A percentile compares a stretch with the other conserved stretches of the same genome.
phyloP scores from a whole-genome alignment of 1,140 invertebrate genomes.

The Vollenhovia emeryi region DNA sequence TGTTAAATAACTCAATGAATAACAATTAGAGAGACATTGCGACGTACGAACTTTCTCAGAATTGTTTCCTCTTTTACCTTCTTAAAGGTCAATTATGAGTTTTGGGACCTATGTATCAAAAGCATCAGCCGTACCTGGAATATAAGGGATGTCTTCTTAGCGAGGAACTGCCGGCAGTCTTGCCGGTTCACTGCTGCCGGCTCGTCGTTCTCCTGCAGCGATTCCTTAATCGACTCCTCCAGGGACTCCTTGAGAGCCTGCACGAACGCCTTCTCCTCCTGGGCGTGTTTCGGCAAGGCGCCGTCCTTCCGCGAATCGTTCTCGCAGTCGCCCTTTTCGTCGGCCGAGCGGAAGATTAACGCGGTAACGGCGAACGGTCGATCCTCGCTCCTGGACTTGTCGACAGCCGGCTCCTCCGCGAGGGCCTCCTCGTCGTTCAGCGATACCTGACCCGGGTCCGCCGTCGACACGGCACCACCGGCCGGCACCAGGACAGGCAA shows the following conservation, averaged over 20 bases:
- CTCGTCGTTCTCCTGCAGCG: slow-evolving; percentile 63
- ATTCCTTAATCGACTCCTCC: slow-evolving; percentile 58
- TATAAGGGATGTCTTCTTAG: slow-evolving; percentile 39
- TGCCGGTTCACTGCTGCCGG: slow-evolving; percentile 11
- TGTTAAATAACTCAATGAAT: too few relatives aligned
- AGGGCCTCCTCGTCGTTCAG: slow-evolving; percentile 2
- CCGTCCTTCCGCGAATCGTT: slow-evolving; percentile 62
- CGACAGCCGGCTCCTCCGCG: neutral
- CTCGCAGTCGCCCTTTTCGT: neutral
- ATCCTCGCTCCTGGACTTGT: slow-evolving; percentile 18
- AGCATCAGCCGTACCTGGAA: slow-evolving; percentile 67
- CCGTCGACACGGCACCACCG: neutral
- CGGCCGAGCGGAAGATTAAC: slow-evolving; percentile 64
- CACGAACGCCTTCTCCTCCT: slow-evolving; percentile 50
- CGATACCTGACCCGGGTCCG: neutral
- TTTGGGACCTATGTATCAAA: too few relatives aligned
- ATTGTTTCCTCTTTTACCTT: too few relatives aligned
- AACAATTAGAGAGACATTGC: too few relatives aligned
- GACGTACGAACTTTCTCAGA: too few relatives aligned
- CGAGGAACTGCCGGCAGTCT: neutral
- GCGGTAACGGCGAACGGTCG: slow-evolving; percentile 75
- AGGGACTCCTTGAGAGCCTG: slow-evolving; percentile 53
- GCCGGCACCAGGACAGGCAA: slow-evolving; percentile 53
- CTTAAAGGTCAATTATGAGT: too few relatives aligned
- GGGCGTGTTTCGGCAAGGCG: slow-evolving; percentile 57